Conservation (phyloP, 2,113 vertebrate species). For the Saimiri boliviensis region DNA sequence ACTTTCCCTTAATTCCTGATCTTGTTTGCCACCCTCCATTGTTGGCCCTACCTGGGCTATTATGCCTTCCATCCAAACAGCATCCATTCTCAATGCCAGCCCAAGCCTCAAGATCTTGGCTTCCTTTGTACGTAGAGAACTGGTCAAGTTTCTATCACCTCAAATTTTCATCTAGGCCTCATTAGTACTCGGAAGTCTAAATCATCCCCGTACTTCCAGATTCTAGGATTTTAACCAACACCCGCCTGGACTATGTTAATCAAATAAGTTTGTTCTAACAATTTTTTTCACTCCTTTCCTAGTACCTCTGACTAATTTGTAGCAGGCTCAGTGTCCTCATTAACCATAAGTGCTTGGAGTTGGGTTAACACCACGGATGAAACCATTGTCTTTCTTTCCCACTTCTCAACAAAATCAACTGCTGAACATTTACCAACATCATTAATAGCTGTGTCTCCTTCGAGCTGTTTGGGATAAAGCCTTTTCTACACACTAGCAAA, state of each 20-base stretch:
- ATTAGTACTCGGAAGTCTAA: background rate
- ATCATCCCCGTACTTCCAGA: background rate
- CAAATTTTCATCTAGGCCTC: background rate
- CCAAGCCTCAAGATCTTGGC: background rate
- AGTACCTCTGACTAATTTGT: background rate
- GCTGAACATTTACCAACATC: background rate
- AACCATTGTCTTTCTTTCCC: background rate
- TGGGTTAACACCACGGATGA: background rate
- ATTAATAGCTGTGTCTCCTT: background rate
- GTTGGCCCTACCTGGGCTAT: background rate
- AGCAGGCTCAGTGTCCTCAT: background rate
- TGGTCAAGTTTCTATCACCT: background rate
- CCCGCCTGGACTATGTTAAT: background rate
- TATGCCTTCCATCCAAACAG: background rate
- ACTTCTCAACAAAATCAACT: background rate
- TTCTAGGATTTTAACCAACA: background rate
- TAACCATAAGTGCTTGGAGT: background rate
- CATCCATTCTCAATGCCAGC: background rate
- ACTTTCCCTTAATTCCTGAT: background rate
- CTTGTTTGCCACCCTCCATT: background rate
- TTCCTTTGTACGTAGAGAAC: background rate
- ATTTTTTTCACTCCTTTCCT: background rate
- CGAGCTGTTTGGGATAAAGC: background rate
- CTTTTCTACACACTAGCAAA: background rate
- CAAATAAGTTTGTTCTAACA: background rate